Percentiles rank a stretch among this genome's conserved stretches.
Conservation (phyloP, 2,113 vertebrate genomes). For the Triplophysa siluroides region DNA sequence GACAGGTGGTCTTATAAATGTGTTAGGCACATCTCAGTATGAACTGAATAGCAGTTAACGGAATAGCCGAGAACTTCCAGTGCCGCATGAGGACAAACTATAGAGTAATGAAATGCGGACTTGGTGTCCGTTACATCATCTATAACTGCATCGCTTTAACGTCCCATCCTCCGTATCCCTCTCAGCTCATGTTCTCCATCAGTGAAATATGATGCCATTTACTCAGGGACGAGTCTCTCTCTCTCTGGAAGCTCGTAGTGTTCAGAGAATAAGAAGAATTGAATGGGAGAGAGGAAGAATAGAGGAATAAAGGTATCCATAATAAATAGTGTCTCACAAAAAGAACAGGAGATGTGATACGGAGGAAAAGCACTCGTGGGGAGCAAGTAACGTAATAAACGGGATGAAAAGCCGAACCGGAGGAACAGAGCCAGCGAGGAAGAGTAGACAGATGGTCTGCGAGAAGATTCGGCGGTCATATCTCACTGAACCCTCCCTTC, state of each 20-base stretch:
- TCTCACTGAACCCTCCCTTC: conserved; percentile 8
- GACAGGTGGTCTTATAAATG: no score
- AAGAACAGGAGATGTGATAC: conserved; percentile 7
- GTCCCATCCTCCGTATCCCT: not conserved
- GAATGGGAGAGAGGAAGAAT: conserved; percentile 12
- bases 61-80: not conserved
- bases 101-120: conserved; percentile 13
- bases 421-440: conserved; percentile 10
- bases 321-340: not conserved
- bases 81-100: not conserved
- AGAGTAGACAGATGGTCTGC: not conserved
- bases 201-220: conserved; percentile 34
- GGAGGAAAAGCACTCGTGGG: not conserved
- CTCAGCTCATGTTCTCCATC: conserved; percentile 10
- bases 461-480: conserved; percentile 4
- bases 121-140: not conserved
- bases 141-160: conserved; percentile 7
- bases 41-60: not conserved
- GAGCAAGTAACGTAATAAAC: conserved; percentile 12
- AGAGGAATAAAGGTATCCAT: conserved; percentile 6
- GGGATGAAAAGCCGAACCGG: not conserved
- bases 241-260: not conserved
- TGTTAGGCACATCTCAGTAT: no score
- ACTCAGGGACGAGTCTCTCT: conserved; percentile 17
- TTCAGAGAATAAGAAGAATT: conserved; percentile 14